Evolutionary conservation across 1,140 invertebrate species (phyloP), one percentile per base, ranked within the genome.

Genomic region (Drosophila quadrilineata): DNA sequence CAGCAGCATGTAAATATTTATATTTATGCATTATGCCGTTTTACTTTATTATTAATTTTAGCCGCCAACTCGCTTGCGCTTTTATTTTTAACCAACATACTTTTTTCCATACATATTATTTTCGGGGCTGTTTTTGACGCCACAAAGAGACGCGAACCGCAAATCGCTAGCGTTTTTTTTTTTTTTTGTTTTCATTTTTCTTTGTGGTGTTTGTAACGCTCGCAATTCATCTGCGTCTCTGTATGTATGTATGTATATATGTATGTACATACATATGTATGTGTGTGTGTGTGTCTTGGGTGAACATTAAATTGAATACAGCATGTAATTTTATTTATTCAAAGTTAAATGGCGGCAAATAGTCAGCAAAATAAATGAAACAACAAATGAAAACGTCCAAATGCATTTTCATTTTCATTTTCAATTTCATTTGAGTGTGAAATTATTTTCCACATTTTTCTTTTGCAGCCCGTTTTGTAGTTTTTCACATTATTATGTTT

Each of bases 261-360:
- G 24, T 48, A 21, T 28, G 26, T n/a, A n/a, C n/a, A n/a, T n/a
- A n/a, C n/a, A n/a, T n/a, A n/a, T n/a, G n/a, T 35, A 16, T 26
- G 19, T 35, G 28, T 22, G 17, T 40, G 19, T 26, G 41, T 19
- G 19, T 38, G 48, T 71, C 24, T 38, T n/a, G n/a, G n/a, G 68
- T 48, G 35, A 28, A 38, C 67, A 80, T 80, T 80, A 75, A 80
- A 82, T 80, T 82, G 62, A 65, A 72, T 64, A 45, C 46, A 80
- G 58, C 63, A 70, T 82, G 71, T 82, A 82, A 82, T 73, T 82
- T 70, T 82, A 84, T 82, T 82, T 76, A 70, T 70, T 70, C 64
- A 76, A 82, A 82, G 73, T 82, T 84, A 72, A 82, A 72, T 72
- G 71, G 65, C 28, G 71, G 76, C 71, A 82, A 75, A 69, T 52